Conservation (phyloP, 92 coral and sea anemone genomes). For the Diadumene lineata region DNA sequence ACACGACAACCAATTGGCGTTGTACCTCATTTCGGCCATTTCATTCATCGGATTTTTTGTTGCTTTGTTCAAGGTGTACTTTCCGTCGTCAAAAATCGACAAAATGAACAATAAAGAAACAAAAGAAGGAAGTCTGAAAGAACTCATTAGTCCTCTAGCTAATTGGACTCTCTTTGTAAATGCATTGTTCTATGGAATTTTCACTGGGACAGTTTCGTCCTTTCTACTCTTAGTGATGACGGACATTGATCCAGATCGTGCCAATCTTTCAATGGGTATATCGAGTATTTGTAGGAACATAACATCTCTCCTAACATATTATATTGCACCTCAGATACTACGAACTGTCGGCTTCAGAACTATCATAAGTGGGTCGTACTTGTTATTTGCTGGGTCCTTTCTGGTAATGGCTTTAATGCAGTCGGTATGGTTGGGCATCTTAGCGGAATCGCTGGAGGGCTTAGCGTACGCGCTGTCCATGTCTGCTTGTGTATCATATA, state of each 20-base stretch:
- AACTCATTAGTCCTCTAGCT: not conserved
- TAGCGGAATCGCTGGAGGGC: not conserved
- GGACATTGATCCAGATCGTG: not conserved
- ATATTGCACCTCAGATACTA: not conserved
- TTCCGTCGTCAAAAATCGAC: not conserved
- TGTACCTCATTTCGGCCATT: not conserved
- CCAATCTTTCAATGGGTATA: not conserved
- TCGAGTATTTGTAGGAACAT: not conserved
- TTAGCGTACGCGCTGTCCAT: not conserved
- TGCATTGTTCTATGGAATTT: conserved; percentile 5
- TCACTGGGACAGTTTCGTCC: not conserved
- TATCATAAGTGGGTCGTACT: not conserved
- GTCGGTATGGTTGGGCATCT: conserved; percentile 1
- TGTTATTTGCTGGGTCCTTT: not conserved
- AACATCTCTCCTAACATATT: not conserved
- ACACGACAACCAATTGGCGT: not conserved
- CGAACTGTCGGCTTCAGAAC: not conserved
- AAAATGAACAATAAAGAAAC: not conserved
- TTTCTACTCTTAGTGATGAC: conserved; percentile 13
- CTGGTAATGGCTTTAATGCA: not conserved
- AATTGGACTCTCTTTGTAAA: conserved; percentile 8
- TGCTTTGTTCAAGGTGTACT: not conserved
- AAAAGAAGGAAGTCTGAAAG: not conserved
- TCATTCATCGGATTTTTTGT: not conserved
- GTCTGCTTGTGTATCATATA: not conserved